These are phyloP conservation scores for Procapra przewalskii DNA, from an alignment of 2,113 vertebrate species.

Conservation along the genomic window DNA sequence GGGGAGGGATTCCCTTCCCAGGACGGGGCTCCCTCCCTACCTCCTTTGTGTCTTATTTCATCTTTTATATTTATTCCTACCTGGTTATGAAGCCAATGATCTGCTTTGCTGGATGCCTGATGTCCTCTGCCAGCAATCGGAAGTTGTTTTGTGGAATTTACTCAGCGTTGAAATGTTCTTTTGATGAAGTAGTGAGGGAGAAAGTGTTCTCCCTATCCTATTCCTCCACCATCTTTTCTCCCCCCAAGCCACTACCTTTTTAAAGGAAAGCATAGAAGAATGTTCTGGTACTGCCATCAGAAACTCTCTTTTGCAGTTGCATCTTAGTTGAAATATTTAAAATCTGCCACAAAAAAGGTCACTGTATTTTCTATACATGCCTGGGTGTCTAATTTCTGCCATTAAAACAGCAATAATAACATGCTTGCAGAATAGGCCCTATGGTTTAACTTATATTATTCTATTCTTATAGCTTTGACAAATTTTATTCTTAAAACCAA, in stretches of 20 bases:
- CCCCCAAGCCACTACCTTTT: neutral
- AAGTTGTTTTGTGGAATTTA: no score
- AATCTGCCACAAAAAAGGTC: neutral
- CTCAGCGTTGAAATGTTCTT: no score
- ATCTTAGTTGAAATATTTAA: slow-evolving; percentile 39
- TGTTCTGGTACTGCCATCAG: neutral
- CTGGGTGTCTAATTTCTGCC: neutral
- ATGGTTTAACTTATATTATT: neutral
- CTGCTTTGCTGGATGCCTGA: no score
- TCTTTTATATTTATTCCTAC: no score
- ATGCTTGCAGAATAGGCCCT: neutral
- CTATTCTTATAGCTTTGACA: neutral
- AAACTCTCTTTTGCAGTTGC: neutral
- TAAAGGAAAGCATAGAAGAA: slow-evolving; percentile 28
- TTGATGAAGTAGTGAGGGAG: no score
- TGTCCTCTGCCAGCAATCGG: no score
- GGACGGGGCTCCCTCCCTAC: no score
- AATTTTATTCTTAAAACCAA: neutral
- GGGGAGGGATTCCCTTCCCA: no score
- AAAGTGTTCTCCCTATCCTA: no score
- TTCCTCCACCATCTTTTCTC: no score
- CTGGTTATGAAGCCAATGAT: no score
- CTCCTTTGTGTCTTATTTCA: no score
- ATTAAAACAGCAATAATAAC: neutral
- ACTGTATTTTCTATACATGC: neutral